Evolutionary conservation across 1,140 invertebrate genomes (phyloP), one percentile per base, ranked within the genome.

Genomic region (Bombus sylvicola): DNA sequence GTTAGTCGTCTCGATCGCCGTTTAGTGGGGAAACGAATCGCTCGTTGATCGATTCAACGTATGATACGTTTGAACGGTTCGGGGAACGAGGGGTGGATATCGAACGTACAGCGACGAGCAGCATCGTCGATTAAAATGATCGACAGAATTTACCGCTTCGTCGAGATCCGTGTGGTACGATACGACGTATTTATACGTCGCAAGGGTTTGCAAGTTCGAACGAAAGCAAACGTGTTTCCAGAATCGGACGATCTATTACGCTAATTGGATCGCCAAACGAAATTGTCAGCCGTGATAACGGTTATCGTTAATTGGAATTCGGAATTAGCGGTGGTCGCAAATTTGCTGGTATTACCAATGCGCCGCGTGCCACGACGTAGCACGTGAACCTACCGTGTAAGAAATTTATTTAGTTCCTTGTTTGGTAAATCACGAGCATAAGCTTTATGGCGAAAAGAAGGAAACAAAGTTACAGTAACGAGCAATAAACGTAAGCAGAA

Each of bases 101-200:
- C 62, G 74, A 78, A 64, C 74, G 31, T n/a, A 15, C 28, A 34
- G 62, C 68, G 68, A 79, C 47, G 18, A 59, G 66, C 34, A 47
- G 25, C 75, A 22, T n/a, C 47, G 41, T 75, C 80, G 80, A 87
- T 87, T 79, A 74, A 87, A 83, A 31, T 15, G 37, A 69, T 88
- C 75, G 62, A 12, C 37, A 15, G 37, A 39, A 87, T 83, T 78
- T 74, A 47, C 39, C 78, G 85, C 59, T 69, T 79, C 57, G 43
- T 71, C 84, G 43, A 34, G 77, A 37, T 39, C 1, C 34, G 1
- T 13, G 2, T 10, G 25, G 22, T 25, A n/a, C n/a, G 34, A 25
- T 37, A 10, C 31, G 18, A 18, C 47, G 47, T 6, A 10, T 31
- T 59, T 31, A 28, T 18, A 39, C 43, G 1, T 25, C 41, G 39